Base-by-base conservation (phyloP, 2,113 vertebrate species). In the Mesoclemmys tuberculata region DNA sequence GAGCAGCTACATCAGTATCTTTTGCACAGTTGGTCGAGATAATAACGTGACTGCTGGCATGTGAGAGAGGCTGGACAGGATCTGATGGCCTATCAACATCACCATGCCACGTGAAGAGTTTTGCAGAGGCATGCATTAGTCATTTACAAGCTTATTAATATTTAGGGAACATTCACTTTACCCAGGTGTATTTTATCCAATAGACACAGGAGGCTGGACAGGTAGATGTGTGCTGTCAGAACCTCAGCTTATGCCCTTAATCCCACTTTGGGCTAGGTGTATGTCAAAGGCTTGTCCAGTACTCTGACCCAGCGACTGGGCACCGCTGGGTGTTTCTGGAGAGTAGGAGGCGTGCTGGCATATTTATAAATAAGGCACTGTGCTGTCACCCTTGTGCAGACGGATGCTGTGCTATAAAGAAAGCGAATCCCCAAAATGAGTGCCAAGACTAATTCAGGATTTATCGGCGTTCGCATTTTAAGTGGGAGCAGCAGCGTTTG, bases 401-500 rank as follows among this genome's bases (percentile, higher is more conserved):
- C 84, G 68, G 82, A 44, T 56, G 82, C 13, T 74, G 88, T 54
- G 92, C 95, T 71, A 92, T 21, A 12, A 19, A 85, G 87, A 16
- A 85, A 4, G 24, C 0, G 48, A 82, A 87, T 77, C 1, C 84
- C 35, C 80, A n/a, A 2, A 9, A 0, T 58, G 5, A 88, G 74
- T 13, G 88, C 80, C 2, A 85, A 82, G 29, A 88, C 24, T 46
- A 61, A 89, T 95, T 21, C 84, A 90, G 95, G 92, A 92, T 95
- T 96, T 89, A 95, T 85, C 38, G 0, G 22, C 85, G 81, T 89
- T 55, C 85, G 90, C 95, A 84, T 92, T 92, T 68, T 75, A 83
- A 21, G 18, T 0, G 41, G 83, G 38, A 29, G 88, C 74, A 21
- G 85, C 48, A 49, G 80, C 10, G 7, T 52, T 80, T 48, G 46